Conservation (phyloP, 2,797 vertebrate species). For the Enoplosus armatus region DNA sequence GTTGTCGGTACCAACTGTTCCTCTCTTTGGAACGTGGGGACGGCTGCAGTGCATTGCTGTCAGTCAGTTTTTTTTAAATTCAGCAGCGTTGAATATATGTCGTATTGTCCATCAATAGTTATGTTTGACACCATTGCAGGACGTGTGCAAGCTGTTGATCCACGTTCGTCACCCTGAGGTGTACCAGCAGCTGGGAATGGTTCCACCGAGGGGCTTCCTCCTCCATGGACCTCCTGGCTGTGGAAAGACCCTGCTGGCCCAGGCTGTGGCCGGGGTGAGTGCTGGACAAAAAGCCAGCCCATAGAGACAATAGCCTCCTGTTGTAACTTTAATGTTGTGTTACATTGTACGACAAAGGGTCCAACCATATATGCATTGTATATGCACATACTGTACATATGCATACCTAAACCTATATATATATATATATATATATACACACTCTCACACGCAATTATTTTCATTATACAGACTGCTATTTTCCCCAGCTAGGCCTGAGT, state of each 20-base stretch:
- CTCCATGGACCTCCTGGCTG: conserved; percentile 96
- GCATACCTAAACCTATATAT: no score
- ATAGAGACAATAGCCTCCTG: not conserved
- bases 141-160: conserved; percentile 94
- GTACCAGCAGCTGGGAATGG: conserved; percentile 92
- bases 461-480: no score
- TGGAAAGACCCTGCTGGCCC: conserved; percentile 95
- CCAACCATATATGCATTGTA: no score
- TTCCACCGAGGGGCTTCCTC: conserved; percentile 93
- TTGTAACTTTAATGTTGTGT: not conserved
- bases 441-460: no score
- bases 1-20: not conserved
- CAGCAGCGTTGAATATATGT: not conserved
- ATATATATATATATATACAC: no score
- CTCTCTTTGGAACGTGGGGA: not conserved
- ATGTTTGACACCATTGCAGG: conserved; percentile 78
- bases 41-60: not conserved
- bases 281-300: accelerated
- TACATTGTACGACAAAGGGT: not conserved
- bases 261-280: conserved; percentile 95
- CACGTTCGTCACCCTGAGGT: conserved; percentile 95
- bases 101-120: not conserved
- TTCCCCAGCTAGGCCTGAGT: no score
- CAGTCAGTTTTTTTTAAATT: no score
- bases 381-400: no score